phyloP scores from a whole-genome alignment of 1,140 invertebrate genomes.

The Hypothenemus hampei region DNA sequence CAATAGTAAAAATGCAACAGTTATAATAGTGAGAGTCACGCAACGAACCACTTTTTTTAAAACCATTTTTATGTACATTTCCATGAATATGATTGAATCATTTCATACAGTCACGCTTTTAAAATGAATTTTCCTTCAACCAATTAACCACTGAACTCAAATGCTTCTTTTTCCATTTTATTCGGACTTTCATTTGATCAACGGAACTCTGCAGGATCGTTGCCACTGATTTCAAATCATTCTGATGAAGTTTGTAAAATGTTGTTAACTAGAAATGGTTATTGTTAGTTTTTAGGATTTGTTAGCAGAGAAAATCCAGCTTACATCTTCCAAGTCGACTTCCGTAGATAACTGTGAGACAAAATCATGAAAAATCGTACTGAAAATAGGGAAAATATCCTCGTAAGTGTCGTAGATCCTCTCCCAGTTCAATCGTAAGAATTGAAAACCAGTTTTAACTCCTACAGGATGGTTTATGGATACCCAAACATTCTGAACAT shows the following conservation, averaged over 20 bases:
- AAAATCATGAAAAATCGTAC: conserved; percentile 40
- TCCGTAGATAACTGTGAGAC: conserved; percentile 38
- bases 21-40: no score
- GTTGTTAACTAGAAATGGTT: conserved; percentile 32
- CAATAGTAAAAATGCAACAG: no score
- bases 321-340: conserved; percentile 42
- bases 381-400: conserved; percentile 36
- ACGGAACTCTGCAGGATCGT: conserved; percentile 36
- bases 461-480: conserved; percentile 40
- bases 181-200: conserved; percentile 37
- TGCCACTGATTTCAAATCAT: conserved; percentile 34
- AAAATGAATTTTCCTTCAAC: conserved; percentile 32
- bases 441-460: conserved; percentile 37
- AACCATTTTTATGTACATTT: no score
- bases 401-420: conserved; percentile 35
- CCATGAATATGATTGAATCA: neutral
- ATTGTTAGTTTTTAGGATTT: neutral
- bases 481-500: conserved; percentile 40
- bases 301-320: conserved; percentile 4
- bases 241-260: conserved; percentile 38
- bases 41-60: no score
- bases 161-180: conserved; percentile 38
- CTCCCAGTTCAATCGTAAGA: conserved; percentile 40
- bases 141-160: conserved; percentile 35
- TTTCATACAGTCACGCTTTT: neutral